Evolutionary conservation across 2,888 invertebrate species (phyloP), one percentile per base, ranked within the genome.

Genomic region (Agonopterix subpropinquella): DNA sequence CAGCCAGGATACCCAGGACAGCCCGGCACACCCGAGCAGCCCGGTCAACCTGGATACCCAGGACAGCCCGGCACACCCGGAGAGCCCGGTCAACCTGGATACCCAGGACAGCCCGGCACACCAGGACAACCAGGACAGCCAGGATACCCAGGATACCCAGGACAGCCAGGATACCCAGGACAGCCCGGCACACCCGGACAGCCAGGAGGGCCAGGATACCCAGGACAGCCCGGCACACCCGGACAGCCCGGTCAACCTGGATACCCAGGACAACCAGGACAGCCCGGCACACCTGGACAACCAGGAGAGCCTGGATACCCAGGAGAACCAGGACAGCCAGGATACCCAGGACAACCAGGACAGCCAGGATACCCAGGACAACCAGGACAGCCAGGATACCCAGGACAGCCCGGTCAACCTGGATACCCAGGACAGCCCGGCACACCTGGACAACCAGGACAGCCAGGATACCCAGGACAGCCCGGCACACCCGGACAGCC

Each of bases 211-310:
- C 47, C 49, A 28, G 28, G 28, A 28, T 28, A 28, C 28, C 28
- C 28, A 28, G 28, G 28, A 2, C 2, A 28, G 5, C 28, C 44
- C 58, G 11, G 28, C 5, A 0, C 0, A 5, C 56, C 57, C 11
- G 59, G 58, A 8, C n/a, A 53, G 1, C 55, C 59, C 41, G 61
- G 58, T 10, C 35, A 53, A 5, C 59, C 58, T 5, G 60, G 57
- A 4, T 18, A 52, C 0, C 58, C 58, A 10, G 61, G 78, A 28
- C 68, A 77, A 64, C 73, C 73, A 7, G 66, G 64, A 10, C 48
- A 51, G 11, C 61, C 62, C 44, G 64, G 64, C 85, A 66, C 41
- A 84, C 61, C 58, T 15, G 61, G 58, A 41, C 39, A 50, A 11
- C 58, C 56, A 41, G 62, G 60, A 2, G 28, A 50, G 10, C 48